Conservation (phyloP, 2,888 invertebrate species). For the Trisateles emortualis region DNA sequence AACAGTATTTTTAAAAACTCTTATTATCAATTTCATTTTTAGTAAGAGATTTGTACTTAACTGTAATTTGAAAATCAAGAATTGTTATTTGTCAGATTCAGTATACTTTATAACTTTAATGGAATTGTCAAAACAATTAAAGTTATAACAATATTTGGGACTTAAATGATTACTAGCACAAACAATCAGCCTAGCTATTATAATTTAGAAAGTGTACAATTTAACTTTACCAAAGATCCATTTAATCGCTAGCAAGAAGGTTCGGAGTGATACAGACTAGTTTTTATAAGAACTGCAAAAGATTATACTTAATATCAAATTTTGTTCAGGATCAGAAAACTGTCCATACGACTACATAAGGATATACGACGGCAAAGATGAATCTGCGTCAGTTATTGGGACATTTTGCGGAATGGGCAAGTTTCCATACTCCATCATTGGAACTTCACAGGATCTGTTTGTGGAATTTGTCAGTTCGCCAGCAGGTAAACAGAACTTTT, state of each 20-base stretch:
- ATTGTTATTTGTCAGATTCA: background rate
- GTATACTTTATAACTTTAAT: constrained; percentile 2
- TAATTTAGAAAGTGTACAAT: too few relatives aligned
- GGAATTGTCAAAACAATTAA: background rate
- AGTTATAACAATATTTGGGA: background rate
- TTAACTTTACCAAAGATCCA: too few relatives aligned
- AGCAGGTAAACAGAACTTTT: constrained; percentile 86
- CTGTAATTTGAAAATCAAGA: background rate
- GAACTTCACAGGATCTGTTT: constrained; percentile 95
- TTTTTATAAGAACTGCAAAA: too few relatives aligned
- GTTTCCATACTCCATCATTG: constrained; percentile 97
- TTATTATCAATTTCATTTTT: too few relatives aligned
- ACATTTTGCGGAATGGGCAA: constrained; percentile 97
- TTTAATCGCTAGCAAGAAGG: too few relatives aligned
- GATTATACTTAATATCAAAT: background rate
- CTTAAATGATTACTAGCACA: background rate
- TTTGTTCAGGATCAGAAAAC: constrained; percentile 89
- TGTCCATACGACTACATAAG: constrained; percentile 96
- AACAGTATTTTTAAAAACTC: too few relatives aligned
- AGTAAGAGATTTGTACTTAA: too few relatives aligned
- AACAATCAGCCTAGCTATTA: too few relatives aligned
- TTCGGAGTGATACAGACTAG: too few relatives aligned
- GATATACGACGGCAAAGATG: constrained; percentile 96
- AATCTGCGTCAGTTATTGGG: constrained; percentile 94
- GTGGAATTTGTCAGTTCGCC: constrained; percentile 96